Base-by-base conservation (phyloP, 2,113 vertebrate species). In the Peromyscus maniculatus region DNA sequence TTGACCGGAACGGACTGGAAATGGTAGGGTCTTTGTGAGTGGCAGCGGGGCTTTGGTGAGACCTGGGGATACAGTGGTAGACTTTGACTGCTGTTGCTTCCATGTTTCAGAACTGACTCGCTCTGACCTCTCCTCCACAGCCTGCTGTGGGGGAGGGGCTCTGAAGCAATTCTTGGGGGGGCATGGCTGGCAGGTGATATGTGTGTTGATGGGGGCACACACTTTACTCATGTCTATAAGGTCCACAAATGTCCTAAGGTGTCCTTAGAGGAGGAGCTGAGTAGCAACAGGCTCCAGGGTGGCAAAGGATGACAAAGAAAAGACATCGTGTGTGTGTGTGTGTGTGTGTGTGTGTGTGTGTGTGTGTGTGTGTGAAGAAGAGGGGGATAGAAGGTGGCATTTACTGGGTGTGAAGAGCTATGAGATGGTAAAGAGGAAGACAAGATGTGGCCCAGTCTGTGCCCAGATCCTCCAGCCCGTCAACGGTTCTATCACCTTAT, bases 21-120 rank as follows among this genome's bases (percentile, higher is more conserved):
- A 96, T 89, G 69, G 49, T 22, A 75, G 89, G 74, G 62, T 94
- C 91, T 96, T 96, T 96, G 26, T 93, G 64, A 93, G 89, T 57
- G 86, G 88, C 0, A 0, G 62, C 49, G 28, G 74, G 52, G 52
- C 69, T 83, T 94, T 64, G 3, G 21, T 66, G 62, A 89, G 87
- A 91, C 36, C 59, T 16, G 57, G 77, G 0, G 17, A 49, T 0
- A 0, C 0, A 12, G 74, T 62, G 71, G 46, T 62, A n/a, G 12
- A 7, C 0, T 87, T 95, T 69, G 16, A 33, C 36, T 74, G 79
- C 49, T 57, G 49, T 59, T 46, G 0, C 57, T 52, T 62, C 46
- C 91, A n/a, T 6, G 24, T 57, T 57, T 96, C 82, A 49, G 82
- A 33, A 78, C 69, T 83, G 43, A 39, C 77, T 91, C 77, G 79